A percentile compares a stretch with the other conserved stretches of the same genome.
Evolutionary conservation across 1,140 invertebrate genomes (phyloP).

Genomic region (Ooceraea biroi): DNA sequence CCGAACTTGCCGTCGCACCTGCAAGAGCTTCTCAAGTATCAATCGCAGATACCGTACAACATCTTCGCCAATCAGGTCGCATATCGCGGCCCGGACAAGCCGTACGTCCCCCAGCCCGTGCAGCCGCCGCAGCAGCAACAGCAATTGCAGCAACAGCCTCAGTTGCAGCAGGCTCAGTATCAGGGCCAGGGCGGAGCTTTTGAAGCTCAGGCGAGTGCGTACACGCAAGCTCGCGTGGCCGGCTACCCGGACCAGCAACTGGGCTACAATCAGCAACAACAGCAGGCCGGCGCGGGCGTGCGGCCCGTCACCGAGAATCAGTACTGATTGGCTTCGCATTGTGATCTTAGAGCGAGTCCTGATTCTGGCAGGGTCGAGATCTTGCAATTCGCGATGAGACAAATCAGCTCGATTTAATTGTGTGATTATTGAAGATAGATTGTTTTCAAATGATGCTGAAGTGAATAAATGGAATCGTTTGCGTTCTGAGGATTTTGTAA

Average conservation of each 20-base stretch:
- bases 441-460: not conserved
- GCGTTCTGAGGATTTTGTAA: not conserved
- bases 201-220: not conserved
- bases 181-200: conserved; percentile 63
- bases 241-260: conserved; percentile 49
- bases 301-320: conserved; percentile 82
- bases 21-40: conserved; percentile 80
- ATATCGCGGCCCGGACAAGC: conserved; percentile 77
- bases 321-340: conserved; percentile 68
- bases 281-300: conserved; percentile 51
- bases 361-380: not conserved
- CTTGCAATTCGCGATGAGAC: not conserved
- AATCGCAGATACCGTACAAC: conserved; percentile 83
- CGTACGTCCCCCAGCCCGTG: conserved; percentile 81
- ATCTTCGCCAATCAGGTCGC: conserved; percentile 83
- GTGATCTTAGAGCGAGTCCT: not conserved
- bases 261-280: conserved; percentile 56
- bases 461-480: not conserved
- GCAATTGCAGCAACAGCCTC: conserved; percentile 39
- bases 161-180: conserved; percentile 31
- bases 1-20: conserved; percentile 79
- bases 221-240: conserved; percentile 31
- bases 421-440: not conserved
- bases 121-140: conserved; percentile 54
- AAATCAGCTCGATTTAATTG: not conserved